Conservation (phyloP, 2,113 vertebrate genomes). For the Petrocephalus zakoni region DNA sequence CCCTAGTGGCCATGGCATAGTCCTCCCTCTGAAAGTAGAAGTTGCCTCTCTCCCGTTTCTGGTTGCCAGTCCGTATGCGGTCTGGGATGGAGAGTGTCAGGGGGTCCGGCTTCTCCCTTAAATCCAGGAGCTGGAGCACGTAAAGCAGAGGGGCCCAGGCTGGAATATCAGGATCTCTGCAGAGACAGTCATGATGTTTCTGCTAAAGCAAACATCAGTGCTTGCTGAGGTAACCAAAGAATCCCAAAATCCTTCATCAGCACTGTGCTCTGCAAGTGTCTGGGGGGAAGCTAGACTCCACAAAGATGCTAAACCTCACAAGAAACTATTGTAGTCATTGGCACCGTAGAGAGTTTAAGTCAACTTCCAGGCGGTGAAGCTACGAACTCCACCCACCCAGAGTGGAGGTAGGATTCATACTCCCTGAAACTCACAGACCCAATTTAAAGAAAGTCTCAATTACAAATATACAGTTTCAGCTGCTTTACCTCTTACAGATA, state of each 20-base stretch:
- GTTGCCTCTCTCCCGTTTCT: slow-evolving; percentile 73
- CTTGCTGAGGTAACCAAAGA: neutral
- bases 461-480: neutral
- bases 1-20: slow-evolving; percentile 59
- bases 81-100: slow-evolving; percentile 55
- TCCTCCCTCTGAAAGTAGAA: slow-evolving; percentile 74
- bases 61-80: slow-evolving; percentile 65
- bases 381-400: neutral
- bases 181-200: neutral
- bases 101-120: slow-evolving; percentile 41
- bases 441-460: neutral
- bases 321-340: neutral
- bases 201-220: neutral
- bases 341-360: neutral
- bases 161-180: slow-evolving; percentile 53
- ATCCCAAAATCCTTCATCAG: neutral
- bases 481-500: neutral
- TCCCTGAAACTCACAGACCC: neutral
- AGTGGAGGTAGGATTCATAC: neutral
- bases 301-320: neutral
- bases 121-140: slow-evolving; percentile 52
- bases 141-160: slow-evolving; percentile 48
- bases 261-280: neutral
- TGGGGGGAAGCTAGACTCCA: neutral
- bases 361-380: neutral